Conservation (phyloP, 2,113 vertebrate genomes). For the Callionymus lyra region DNA sequence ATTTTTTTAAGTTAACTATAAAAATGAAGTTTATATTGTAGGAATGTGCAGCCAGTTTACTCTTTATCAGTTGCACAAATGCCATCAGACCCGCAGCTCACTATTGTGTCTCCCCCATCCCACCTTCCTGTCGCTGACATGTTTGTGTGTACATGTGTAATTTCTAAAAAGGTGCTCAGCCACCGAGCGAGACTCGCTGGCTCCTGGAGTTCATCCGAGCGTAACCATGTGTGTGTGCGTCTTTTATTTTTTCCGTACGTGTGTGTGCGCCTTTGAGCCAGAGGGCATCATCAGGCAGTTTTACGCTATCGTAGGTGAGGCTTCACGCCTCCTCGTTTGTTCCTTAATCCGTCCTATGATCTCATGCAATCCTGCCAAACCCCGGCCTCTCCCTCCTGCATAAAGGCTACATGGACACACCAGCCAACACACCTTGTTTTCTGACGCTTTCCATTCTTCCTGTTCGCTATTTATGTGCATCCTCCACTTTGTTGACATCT, state of each 20-base stretch:
- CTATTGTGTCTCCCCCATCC: slow-evolving; percentile 1
- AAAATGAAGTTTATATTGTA: too few species aligned
- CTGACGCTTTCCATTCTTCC: slow-evolving; percentile 9
- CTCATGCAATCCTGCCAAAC: slow-evolving; percentile 31
- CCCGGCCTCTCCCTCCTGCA: slow-evolving; percentile 36
- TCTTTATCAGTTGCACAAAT: slow-evolving; percentile 13
- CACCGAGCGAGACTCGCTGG: slow-evolving; percentile 39
- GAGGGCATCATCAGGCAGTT: slow-evolving; percentile 15
- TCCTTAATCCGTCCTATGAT: slow-evolving; percentile 36
- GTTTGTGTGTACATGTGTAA: slow-evolving; percentile 15
- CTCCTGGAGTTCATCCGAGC: slow-evolving; percentile 37
- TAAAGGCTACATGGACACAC: slow-evolving; percentile 26
- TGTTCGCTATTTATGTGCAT: slow-evolving; percentile 30
- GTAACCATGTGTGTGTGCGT: slow-evolving; percentile 4
- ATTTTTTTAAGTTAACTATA: too few species aligned
- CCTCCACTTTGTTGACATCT: slow-evolving; percentile 34
- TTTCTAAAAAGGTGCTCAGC: slow-evolving; percentile 22
- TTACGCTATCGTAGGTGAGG: slow-evolving; percentile 19
- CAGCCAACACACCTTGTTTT: not conserved
- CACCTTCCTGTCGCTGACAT: slow-evolving; percentile 20
- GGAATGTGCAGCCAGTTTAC: too few species aligned
- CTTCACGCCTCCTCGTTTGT: slow-evolving; percentile 33
- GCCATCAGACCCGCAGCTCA: slow-evolving; percentile 12
- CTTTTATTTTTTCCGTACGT: not conserved
- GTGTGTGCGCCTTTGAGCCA: not conserved